Evolutionary conservation across 2,888 invertebrate species (phyloP).

Genomic region (Prosopocoilus inquinatus): DNA sequence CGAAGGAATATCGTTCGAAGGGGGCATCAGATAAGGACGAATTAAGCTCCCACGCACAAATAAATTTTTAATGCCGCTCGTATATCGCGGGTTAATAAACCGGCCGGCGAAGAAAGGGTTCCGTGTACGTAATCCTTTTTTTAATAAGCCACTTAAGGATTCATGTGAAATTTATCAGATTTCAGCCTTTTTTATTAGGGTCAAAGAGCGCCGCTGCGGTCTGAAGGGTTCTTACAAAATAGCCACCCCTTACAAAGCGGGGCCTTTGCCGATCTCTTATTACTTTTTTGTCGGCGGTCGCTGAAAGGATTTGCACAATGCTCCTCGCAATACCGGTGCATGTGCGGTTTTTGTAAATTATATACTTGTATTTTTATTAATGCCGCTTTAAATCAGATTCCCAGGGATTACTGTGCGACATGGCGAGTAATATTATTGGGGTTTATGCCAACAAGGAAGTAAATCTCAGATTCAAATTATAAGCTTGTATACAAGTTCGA

Average conservation of each 20-base stretch:
- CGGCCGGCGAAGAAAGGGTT: too few relatives aligned
- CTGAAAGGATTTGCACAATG: constrained; percentile 29
- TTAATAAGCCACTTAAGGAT: constrained; percentile 27
- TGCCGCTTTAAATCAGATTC: background rate
- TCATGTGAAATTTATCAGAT: constrained; percentile 32
- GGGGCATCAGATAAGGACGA: too few relatives aligned
- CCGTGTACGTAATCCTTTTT: constrained; percentile 2
- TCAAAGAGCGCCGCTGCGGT: constrained; percentile 30
- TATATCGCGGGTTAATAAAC: too few relatives aligned
- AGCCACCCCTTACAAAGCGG: constrained; percentile 30
- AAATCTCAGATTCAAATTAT: too few relatives aligned
- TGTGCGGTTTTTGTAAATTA: constrained; percentile 9
- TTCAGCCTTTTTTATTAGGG: constrained; percentile 25
- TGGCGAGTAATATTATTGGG: too few relatives aligned
- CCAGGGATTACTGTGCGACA: too few relatives aligned
- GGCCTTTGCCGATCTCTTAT: constrained; percentile 30
- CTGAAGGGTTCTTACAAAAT: constrained; percentile 32
- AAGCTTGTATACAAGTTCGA: too few relatives aligned
- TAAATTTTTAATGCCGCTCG: too few relatives aligned
- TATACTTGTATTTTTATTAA: constrained; percentile 16
- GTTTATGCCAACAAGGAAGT: too few relatives aligned
- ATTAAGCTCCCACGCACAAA: too few relatives aligned
- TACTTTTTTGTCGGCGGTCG: constrained; percentile 31
- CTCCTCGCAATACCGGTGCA: constrained; percentile 13
- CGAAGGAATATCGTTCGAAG: too few relatives aligned